These are phyloP conservation scores for Ara ararauna DNA, from an alignment of 2,797 vertebrate genomes.

Conservation along the genomic window DNA sequence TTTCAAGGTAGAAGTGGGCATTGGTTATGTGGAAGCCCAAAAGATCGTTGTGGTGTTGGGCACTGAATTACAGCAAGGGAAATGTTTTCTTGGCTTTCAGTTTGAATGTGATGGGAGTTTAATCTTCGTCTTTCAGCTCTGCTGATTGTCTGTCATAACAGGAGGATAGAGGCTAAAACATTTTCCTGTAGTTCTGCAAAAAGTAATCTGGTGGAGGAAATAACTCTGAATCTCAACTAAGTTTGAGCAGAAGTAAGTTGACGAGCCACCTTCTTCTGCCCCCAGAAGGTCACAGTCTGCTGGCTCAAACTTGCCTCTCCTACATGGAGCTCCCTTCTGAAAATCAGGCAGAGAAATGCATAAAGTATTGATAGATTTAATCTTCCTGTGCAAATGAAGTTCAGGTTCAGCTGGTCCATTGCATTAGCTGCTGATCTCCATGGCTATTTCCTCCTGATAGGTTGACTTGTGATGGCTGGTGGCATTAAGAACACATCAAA, in stretches of 20 bases:
- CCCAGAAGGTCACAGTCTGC: slow-evolving; percentile 4
- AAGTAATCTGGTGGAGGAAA: slow-evolving; percentile 40
- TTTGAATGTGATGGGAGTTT: background rate
- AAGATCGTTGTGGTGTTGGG: background rate
- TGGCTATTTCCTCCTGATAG: background rate
- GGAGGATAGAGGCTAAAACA: slow-evolving; percentile 42
- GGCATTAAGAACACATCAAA: background rate
- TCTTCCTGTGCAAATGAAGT: slow-evolving; percentile 20
- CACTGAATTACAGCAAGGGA: background rate
- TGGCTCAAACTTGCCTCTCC: background rate
- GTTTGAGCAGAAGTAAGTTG: background rate
- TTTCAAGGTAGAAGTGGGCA: background rate
- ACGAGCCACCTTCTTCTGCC: background rate
- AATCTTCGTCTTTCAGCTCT: background rate
- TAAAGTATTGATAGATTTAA: slow-evolving; percentile 54
- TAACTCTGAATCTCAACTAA: background rate
- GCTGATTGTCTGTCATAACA: background rate
- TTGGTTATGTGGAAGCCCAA: background rate
- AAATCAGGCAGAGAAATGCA: slow-evolving; percentile 4
- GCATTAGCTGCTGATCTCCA: background rate
- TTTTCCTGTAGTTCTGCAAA: background rate
- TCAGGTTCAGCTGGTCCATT: background rate
- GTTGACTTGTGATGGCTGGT: background rate
- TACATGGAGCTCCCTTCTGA: background rate
- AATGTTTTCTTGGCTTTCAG: background rate